Evolutionary conservation across 2,113 vertebrate species (phyloP).

Genomic region (Chamaea fasciata): DNA sequence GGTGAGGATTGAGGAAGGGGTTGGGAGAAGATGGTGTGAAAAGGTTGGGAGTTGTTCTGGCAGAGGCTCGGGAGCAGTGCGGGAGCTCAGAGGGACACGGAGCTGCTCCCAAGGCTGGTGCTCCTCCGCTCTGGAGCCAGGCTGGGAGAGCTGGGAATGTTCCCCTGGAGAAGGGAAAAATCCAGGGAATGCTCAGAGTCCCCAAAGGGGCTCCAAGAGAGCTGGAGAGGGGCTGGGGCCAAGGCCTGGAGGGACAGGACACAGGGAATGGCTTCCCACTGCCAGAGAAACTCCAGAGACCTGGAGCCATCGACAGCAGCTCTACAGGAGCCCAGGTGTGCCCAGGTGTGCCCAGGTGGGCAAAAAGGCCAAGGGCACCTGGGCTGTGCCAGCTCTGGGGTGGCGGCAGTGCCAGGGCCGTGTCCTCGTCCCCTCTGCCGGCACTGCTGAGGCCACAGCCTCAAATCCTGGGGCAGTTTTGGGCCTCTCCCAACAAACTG

Average conservation of each 20-base stretch:
- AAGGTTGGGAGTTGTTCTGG: fast-evolving
- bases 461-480: fast-evolving
- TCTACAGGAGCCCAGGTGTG: neutral
- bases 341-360: neutral
- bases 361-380: neutral
- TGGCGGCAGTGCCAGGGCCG: neutral
- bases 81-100: neutral
- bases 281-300: neutral
- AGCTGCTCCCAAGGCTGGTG: neutral
- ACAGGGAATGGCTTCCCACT: neutral
- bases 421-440: fast-evolving
- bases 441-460: neutral
- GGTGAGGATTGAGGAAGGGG: neutral
- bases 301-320: fast-evolving
- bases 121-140: neutral
- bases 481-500: neutral
- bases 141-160: neutral
- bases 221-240: neutral
- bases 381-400: neutral
- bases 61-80: fast-evolving
- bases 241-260: fast-evolving
- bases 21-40: neutral
- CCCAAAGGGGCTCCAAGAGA: neutral
- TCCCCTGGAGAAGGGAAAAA: neutral
- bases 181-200: no score